phyloP scores from a whole-genome alignment of 2,113 vertebrate species.

The Antechinus stuartii region DNA sequence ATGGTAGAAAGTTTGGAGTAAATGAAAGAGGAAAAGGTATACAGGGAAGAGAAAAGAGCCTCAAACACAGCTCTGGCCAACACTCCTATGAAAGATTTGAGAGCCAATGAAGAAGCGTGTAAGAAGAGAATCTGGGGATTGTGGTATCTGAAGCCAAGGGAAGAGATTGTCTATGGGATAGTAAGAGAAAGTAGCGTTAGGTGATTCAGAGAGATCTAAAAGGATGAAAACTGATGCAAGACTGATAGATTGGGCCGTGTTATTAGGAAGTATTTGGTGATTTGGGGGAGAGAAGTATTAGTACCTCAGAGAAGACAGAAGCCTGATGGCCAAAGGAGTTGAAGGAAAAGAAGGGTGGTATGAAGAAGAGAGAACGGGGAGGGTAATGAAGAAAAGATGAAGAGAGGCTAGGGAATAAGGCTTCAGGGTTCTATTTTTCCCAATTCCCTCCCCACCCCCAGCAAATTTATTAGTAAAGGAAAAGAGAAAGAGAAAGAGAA shows the following conservation, averaged over 20 bases:
- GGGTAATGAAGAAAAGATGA: background rate
- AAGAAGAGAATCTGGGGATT: background rate
- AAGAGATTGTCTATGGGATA: background rate
- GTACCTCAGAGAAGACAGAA: background rate
- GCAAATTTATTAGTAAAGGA: background rate
- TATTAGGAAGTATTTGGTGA: conserved; percentile 27
- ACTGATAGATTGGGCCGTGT: background rate
- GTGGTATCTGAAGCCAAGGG: background rate
- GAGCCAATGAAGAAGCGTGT: background rate
- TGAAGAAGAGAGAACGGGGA: background rate
- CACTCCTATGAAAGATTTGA: conserved; percentile 5
- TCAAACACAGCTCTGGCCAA: background rate
- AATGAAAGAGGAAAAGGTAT: background rate
- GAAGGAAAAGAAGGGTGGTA: background rate
- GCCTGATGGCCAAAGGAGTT: background rate
- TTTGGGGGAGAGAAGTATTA: conserved; percentile 31
- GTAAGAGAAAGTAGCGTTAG: background rate
- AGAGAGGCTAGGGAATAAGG: background rate
- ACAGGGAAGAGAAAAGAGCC: background rate
- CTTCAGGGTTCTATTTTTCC: background rate
- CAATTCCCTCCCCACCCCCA: background rate
- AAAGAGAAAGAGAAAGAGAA: background rate
- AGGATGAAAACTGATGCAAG: background rate
- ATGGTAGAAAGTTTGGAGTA: conserved; percentile 3
- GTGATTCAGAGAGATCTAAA: background rate